A percentile compares a stretch with the other conserved stretches of the same genome.
These are phyloP conservation scores for Acomys russatus DNA, from an alignment of 2,797 vertebrate species.

Conservation along the genomic window DNA sequence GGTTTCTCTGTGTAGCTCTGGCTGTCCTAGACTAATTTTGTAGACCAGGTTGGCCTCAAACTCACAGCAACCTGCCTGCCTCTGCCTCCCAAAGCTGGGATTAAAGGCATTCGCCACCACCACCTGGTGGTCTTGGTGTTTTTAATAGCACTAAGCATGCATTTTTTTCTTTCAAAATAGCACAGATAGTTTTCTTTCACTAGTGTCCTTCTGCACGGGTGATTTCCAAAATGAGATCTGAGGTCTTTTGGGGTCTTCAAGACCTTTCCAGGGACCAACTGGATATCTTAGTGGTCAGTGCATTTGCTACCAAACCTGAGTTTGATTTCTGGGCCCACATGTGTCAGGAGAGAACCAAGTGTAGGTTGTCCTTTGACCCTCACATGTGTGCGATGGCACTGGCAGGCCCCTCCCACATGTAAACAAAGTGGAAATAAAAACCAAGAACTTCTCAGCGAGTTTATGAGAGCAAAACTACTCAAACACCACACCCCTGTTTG, in stretches of 20 bases:
- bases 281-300: neutral
- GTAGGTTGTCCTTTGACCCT: neutral
- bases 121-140: neutral
- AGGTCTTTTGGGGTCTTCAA: neutral
- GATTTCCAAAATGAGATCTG: neutral
- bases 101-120: too few relatives aligned
- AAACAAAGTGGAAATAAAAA: neutral
- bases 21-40: too few relatives aligned
- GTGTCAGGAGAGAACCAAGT: neutral
- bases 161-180: neutral
- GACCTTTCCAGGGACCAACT: neutral
- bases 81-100: too few relatives aligned
- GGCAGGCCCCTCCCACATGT: neutral
- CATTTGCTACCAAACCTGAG: neutral
- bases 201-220: neutral
- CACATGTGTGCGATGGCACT: neutral
- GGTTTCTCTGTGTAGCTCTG: too few relatives aligned
- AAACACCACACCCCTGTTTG: neutral
- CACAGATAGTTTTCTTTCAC: slow-evolving; percentile 21
- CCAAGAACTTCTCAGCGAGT: neutral
- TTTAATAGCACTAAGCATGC: neutral
- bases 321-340: neutral
- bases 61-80: too few relatives aligned
- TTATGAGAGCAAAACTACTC: neutral
- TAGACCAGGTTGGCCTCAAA: too few relatives aligned